phyloP scores from a whole-genome alignment of 2,113 vertebrate species.

The Bubo scandiacus region DNA sequence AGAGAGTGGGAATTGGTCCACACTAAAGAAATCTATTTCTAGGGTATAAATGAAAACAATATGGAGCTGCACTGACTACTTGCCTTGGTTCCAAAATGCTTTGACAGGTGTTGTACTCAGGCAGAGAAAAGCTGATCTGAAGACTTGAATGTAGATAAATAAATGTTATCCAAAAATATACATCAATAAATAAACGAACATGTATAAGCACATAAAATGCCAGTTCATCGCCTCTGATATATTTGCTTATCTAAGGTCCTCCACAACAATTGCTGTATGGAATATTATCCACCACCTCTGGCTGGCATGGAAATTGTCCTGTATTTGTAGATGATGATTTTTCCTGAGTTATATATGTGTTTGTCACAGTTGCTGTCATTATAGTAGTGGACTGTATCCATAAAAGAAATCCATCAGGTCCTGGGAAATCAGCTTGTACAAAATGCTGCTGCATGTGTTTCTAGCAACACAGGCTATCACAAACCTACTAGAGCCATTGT shows the following conservation, averaged over 20 bases:
- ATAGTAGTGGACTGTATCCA: background rate
- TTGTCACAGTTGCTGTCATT: background rate
- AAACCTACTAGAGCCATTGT: background rate
- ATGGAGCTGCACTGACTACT: rapidly evolving
- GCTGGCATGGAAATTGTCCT: background rate
- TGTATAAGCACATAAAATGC: background rate
- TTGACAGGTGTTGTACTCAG: background rate
- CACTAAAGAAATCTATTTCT: background rate
- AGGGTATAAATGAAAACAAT: background rate
- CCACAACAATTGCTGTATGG: rapidly evolving
- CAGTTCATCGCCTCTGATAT: background rate
- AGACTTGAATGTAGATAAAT: background rate
- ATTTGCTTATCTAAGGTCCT: background rate
- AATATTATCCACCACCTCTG: background rate
- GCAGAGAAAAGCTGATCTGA: background rate
- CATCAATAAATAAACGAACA: background rate
- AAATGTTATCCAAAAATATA: background rate
- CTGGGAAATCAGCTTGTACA: background rate
- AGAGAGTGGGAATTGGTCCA: background rate
- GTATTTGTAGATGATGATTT: background rate
- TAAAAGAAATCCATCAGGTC: background rate
- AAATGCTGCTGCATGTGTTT: background rate
- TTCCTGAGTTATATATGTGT: background rate
- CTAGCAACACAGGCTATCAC: background rate
- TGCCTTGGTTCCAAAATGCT: background rate